These are phyloP conservation scores for Cassiopea xamachana DNA, from an alignment of 30 jellyfish, hydroid and myxozoan species.

Conservation along the genomic window DNA sequence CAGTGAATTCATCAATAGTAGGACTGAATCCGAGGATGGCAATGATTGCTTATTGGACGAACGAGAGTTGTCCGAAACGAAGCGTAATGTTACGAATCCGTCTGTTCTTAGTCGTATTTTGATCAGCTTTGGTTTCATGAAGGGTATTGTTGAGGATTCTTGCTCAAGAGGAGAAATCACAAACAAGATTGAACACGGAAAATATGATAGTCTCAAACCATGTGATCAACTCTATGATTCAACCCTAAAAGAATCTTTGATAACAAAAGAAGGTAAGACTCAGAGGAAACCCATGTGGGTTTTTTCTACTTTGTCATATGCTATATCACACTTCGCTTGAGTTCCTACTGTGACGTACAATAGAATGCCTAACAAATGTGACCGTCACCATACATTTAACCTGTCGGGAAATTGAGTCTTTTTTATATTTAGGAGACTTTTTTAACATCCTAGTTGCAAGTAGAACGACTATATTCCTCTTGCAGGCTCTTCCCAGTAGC, in stretches of 20 bases:
- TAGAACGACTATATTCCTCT: too few relatives aligned
- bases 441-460: too few relatives aligned
- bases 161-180: background rate
- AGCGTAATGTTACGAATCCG: background rate
- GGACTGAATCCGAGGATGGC: background rate
- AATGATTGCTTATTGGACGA: background rate
- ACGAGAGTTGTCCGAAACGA: background rate
- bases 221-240: background rate
- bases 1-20: background rate
- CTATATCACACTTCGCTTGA: too few relatives aligned
- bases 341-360: too few relatives aligned
- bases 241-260: background rate
- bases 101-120: constrained; percentile 36
- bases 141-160: background rate
- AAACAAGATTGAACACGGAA: background rate
- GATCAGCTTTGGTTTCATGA: constrained; percentile 38
- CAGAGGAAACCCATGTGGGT: background rate
- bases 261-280: background rate
- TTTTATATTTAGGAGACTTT: too few relatives aligned
- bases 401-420: too few relatives aligned
- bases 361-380: too few relatives aligned
- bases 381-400: too few relatives aligned
- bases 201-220: background rate
- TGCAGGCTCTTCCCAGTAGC: too few relatives aligned
- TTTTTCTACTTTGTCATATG: too few relatives aligned